A percentile compares a stretch with the other conserved stretches of the same genome.
These are phyloP conservation scores for Urocyon cinereoargenteus DNA, from an alignment of 2,797 vertebrate genomes.

Conservation along the genomic window DNA sequence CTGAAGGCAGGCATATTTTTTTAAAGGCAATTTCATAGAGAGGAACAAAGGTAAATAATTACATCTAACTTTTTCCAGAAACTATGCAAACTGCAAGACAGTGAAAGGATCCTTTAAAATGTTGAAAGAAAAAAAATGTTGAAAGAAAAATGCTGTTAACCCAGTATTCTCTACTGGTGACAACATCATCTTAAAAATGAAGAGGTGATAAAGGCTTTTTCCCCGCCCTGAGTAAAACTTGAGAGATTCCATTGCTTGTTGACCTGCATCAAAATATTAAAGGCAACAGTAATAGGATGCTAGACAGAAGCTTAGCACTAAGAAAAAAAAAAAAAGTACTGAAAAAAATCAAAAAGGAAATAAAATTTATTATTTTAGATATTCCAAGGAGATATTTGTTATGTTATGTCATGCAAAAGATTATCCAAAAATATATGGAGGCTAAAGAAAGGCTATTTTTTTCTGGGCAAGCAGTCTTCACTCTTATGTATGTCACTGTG, in stretches of 20 bases:
- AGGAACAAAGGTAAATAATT: background rate
- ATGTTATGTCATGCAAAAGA: background rate
- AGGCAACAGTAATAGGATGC: background rate
- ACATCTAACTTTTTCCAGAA: background rate
- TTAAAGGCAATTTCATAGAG: background rate
- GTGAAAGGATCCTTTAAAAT: background rate
- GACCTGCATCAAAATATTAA: background rate
- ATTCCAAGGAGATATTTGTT: background rate
- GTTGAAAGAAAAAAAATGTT: background rate
- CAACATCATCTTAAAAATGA: background rate
- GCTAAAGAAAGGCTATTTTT: background rate
- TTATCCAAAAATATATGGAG: background rate
- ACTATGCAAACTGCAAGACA: background rate
- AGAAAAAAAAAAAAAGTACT: background rate
- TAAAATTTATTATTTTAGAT: background rate
- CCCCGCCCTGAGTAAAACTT: background rate
- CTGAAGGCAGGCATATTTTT: background rate
- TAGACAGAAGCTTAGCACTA: background rate
- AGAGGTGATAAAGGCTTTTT: background rate
- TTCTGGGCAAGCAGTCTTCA: background rate
- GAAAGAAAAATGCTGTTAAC: background rate
- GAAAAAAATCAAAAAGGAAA: background rate
- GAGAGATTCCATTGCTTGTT: background rate
- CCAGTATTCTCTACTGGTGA: background rate
- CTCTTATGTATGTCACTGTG: rapidly evolving